Evolutionary conservation across 2,113 vertebrate genomes (phyloP).

Genomic region (Rhabdornis inornatus): DNA sequence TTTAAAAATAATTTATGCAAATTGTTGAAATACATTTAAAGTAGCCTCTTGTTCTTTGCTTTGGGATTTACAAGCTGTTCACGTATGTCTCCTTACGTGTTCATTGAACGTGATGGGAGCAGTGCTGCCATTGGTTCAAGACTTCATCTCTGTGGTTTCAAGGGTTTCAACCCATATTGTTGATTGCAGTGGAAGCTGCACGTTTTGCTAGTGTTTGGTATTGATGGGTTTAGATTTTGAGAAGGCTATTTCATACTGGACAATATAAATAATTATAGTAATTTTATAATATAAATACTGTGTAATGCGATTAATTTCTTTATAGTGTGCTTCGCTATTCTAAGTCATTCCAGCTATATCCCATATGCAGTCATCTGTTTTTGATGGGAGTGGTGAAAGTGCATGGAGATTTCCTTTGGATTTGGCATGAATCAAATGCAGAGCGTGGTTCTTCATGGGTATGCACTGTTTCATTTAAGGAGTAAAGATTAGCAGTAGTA

Average conservation of each 20-base stretch:
- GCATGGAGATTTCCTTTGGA: not conserved
- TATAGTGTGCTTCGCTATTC: not conserved
- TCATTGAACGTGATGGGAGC: not conserved
- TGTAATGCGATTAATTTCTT: not conserved
- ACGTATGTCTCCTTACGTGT: fast-evolving
- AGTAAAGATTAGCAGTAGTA: not conserved
- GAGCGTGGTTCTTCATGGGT: not conserved
- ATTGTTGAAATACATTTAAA: not conserved
- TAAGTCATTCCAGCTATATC: not conserved
- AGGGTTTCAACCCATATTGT: not conserved
- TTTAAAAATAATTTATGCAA: not conserved
- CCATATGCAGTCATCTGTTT: not conserved
- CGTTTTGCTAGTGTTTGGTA: not conserved
- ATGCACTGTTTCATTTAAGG: not conserved
- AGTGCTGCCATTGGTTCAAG: not conserved
- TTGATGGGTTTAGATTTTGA: not conserved
- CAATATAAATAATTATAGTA: not conserved
- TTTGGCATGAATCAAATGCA: not conserved
- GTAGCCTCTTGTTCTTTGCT: not conserved
- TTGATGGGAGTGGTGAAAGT: not conserved
- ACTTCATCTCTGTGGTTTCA: not conserved
- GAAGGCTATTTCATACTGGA: not conserved
- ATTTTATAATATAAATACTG: not conserved
- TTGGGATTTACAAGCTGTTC: not conserved
- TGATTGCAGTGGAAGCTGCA: not conserved